Evolutionary conservation across 2,888 invertebrate genomes (phyloP), one percentile per base, ranked within the genome.

Genomic region (Rotaria sp.): DNA sequence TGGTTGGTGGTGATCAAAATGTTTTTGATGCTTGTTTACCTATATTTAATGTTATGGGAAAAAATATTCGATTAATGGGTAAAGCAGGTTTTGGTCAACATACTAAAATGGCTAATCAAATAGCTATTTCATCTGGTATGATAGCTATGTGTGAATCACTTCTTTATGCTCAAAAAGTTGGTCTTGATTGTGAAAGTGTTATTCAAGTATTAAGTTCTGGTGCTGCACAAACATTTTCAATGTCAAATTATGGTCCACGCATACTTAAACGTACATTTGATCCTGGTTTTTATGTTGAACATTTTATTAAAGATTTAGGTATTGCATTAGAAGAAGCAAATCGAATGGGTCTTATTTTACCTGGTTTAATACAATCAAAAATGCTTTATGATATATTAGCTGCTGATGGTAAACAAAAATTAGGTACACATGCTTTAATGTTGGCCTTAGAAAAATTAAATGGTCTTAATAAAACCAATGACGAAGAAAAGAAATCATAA

Each of bases 211-310:
- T 84, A 38, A 84, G 55, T 52, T 50, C 50, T 15, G 84, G 84
- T 35, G 84, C 84, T 52, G 84, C 84, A 30, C 52, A 55, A 38
- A 52, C 84, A 84, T 84, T 84, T 84, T 52, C 52, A 13, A 50
- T 84, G 52, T 24, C 50, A 45, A 52, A 30, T 38, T 84, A 84
- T 55, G 84, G 84, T 24, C 84, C 84, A 52, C 48, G 84, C 4
- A 84, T 84, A 52, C 45, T 84, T 35, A 84, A 84, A 84, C 84
- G 84, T 26, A 55, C 8, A 11, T 84, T 84, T 55, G 52, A 84
- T 35, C 84, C 84, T 11, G 84, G 84, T 13, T 84, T 84, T 52
- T 84, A 84, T 38, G 84, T 84, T 35, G 55, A 84, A 84, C 84
- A 84, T 35, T 84, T 84, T 52, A 55, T 84, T 13, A 84, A 84